These are phyloP conservation scores for Odontocolon sp. DNA, from an alignment of 2,888 invertebrate species.

Conservation along the genomic window DNA sequence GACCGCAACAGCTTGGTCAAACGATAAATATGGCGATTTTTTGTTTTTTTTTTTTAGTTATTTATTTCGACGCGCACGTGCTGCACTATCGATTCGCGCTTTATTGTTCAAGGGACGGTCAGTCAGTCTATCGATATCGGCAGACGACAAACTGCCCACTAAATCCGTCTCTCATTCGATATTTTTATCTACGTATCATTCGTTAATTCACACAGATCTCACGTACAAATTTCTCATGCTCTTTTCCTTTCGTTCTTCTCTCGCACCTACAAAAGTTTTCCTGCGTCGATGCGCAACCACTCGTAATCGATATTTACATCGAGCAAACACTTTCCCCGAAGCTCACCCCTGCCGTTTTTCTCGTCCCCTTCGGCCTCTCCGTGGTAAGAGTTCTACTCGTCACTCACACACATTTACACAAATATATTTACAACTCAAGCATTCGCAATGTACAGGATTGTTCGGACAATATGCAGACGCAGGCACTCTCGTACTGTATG, in stretches of 20 bases:
- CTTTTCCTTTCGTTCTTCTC: neutral
- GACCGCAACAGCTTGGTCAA: constrained; percentile 48
- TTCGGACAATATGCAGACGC: neutral
- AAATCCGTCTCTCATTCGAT: constrained; percentile 25
- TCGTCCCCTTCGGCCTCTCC: neutral
- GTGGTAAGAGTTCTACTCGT: constrained; percentile 20
- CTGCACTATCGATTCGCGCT: constrained; percentile 21
- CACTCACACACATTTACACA: constrained; percentile 29
- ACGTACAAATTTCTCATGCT: constrained; percentile 35
- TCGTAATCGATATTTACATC: constrained; percentile 46
- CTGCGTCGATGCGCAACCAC: neutral
- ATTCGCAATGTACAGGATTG: constrained; percentile 20
- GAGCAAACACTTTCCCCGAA: constrained; percentile 25
- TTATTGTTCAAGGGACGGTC: constrained; percentile 63
- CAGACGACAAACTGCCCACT: constrained; percentile 59
- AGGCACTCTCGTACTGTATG: neutral
- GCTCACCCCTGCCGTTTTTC: neutral
- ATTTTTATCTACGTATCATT: constrained; percentile 26
- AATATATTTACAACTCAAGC: constrained; percentile 23
- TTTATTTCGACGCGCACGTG: neutral
- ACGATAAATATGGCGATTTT: constrained; percentile 63
- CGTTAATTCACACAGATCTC: constrained; percentile 17
- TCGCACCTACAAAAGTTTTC: constrained; percentile 29
- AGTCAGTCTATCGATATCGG: constrained; percentile 71
- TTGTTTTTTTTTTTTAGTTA: constrained; percentile 14